Base-by-base conservation (phyloP, 2,888 invertebrate genomes). In the Mayetiola destructor region DNA sequence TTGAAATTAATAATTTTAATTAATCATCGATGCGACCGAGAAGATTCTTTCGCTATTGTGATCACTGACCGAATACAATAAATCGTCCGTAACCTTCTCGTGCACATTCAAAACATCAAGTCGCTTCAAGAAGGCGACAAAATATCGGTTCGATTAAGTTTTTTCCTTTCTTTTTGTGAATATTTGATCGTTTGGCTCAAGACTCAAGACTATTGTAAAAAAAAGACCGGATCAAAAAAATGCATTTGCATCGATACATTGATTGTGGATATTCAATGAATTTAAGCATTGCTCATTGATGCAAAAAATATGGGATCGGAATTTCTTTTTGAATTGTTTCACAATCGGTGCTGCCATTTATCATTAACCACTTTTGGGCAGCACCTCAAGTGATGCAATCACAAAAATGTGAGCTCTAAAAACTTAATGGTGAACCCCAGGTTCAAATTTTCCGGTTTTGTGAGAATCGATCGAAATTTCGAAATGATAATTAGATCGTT, bases 1-100 rank as follows among this genome's bases (percentile, higher is more conserved):
- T 23, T 48, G 27, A 48, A 48, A 48, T 48, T 48, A 48, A 27
- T 48, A 48, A 48, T 48, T 48, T 48, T 48, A 48, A 48, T 48
- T 48, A 48, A 48, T 48, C 48, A 48, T 48, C 27, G 27, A 48
- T n/a, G 23, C 48, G 48, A 48, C n/a, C n/a, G n/a, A 48, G 48
- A 48, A 23, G 27, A 9, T n/a, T n/a, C n/a, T n/a, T n/a, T n/a
- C n/a, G n/a, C n/a, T n/a, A n/a, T 27, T 48, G 27, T 48, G 48
- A 48, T 48, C 48, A 48, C 3, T 48, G 48, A 27, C 23, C 48
- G 48, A 48, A 27, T 16, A 48, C 48, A 48, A 48, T 48, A 48
- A 48, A 48, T 48, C 27, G 48, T 16, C 48, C 48, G 48, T 48
- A 48, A 48, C 48, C 48, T 48, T 48, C n/a, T n/a, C 9, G 27